Percentiles rank a stretch among this genome's conserved stretches.
These are phyloP conservation scores for Cosmorhoe ocellata DNA, from an alignment of 2,888 invertebrate species.

Conservation along the genomic window DNA sequence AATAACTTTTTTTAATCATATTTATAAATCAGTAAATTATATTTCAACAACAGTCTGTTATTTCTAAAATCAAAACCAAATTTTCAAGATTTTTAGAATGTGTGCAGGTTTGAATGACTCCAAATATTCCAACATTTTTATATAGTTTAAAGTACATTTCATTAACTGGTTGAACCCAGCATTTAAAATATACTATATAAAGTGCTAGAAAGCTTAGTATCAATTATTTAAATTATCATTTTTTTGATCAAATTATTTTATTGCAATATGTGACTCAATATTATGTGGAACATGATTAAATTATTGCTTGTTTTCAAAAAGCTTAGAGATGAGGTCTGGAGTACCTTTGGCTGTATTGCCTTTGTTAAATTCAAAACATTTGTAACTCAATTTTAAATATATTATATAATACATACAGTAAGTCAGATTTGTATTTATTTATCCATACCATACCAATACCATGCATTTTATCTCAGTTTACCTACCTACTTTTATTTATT, in stretches of 20 bases:
- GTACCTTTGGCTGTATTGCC: conserved; percentile 67
- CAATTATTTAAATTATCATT: conserved; percentile 73
- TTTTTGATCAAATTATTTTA: conserved; percentile 78
- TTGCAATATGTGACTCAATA: conserved; percentile 74
- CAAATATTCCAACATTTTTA: conserved; percentile 51
- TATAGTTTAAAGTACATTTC: conserved; percentile 35
- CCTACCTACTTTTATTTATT: no score
- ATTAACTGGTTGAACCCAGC: conserved; percentile 73
- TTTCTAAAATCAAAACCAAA: conserved; percentile 14
- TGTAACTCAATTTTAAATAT: conserved; percentile 82
- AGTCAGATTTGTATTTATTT: conserved; percentile 47
- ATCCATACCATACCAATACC: no score
- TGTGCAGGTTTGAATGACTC: conserved; percentile 71
- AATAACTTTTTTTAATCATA: conserved; percentile 6
- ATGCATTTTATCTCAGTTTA: no score
- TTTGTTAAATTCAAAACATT: conserved; percentile 72
- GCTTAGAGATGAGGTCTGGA: conserved; percentile 58
- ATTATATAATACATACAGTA: conserved; percentile 75
- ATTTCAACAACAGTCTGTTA: conserved; percentile 10
- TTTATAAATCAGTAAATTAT: conserved; percentile 15
- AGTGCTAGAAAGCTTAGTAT: conserved; percentile 77
- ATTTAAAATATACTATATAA: conserved; percentile 77
- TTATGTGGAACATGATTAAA: conserved; percentile 67
- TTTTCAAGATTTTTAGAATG: conserved; percentile 17
- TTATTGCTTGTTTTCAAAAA: conserved; percentile 65